Percentiles rank a stretch among this genome's conserved stretches.
These are phyloP conservation scores for Drepana falcataria DNA, from an alignment of 2,888 invertebrate genomes.

Conservation along the genomic window DNA sequence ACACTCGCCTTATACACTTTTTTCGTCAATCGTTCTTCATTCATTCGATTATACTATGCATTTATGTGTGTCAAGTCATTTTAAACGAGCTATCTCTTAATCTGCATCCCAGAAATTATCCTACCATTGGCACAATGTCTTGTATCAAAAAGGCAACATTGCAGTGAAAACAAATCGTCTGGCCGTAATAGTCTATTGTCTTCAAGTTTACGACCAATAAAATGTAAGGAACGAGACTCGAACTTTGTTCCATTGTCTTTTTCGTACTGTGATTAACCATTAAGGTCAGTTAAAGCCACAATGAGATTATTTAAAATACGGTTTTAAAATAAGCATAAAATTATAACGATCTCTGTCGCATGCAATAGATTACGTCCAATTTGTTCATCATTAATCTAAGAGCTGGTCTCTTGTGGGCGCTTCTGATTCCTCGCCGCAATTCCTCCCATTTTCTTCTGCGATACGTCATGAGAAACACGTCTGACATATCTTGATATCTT, in stretches of 20 bases:
- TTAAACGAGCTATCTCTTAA: background rate
- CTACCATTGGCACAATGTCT: background rate
- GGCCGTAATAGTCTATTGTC: conserved; percentile 23
- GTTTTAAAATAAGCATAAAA: background rate
- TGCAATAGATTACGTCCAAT: too few relatives aligned
- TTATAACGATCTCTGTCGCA: too few relatives aligned
- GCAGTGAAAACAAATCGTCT: conserved; percentile 1
- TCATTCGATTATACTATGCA: too few relatives aligned
- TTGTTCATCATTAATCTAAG: too few relatives aligned
- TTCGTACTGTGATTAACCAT: conserved; percentile 15
- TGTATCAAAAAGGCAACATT: conserved; percentile 1
- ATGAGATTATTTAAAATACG: background rate
- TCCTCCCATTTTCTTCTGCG: too few relatives aligned
- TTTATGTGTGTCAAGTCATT: too few relatives aligned
- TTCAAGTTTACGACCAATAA: conserved; percentile 29
- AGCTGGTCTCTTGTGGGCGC: too few relatives aligned
- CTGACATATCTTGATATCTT: too few relatives aligned
- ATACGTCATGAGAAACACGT: too few relatives aligned
- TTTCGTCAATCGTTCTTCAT: too few relatives aligned
- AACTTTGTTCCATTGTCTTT: conserved; percentile 23
- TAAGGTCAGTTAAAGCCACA: background rate
- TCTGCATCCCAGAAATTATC: background rate
- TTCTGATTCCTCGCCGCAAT: too few relatives aligned
- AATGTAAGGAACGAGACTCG: conserved; percentile 26
- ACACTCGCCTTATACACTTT: too few relatives aligned